Evolutionary conservation across 2,113 vertebrate genomes (phyloP), one percentile per base, ranked within the genome.

Genomic region (Donacobius atricapilla): DNA sequence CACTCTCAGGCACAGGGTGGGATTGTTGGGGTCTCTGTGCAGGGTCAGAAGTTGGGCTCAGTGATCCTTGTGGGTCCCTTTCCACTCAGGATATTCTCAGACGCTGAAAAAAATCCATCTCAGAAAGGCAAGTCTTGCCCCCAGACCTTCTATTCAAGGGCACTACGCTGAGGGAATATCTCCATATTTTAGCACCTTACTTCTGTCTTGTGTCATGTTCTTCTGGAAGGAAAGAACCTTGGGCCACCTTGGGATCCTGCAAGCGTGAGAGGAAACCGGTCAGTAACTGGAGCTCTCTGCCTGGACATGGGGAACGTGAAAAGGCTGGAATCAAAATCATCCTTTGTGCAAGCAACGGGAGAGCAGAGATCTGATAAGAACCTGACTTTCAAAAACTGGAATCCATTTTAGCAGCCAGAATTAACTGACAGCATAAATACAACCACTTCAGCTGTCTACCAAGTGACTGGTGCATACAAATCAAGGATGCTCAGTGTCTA

Each of bases 381-480:
- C 19, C 73, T 27, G 33, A n/a, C 68, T 95, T 91, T 39, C 30
- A 37, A 70, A 83, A 88, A 30, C 37, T 18, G 3, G 58, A 60
- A 93, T 87, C 58, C 18, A 42, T 64, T 93, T 93, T 22, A 87
- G 72, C 69, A 96, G 73, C n/a, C 81, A 91, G 71, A 88, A 91
- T 95, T 93, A 95, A 93, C 44, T 92, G 92, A 93, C 76, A 93
- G 83, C 79, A 45, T 70, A 81, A 75, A 90, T 56, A 48, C 88
- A 94, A 73, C 76, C 51, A 88, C 68, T 93, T 80, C 60, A 68
- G 64, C 86, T 95, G 76, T 83, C 90, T 92, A 83, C 44, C 90
- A 64, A 88, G 82, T 53, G 86, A 71, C 79, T 90, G 85, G 71
- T 77, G 90, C 96, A 94, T 93, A 81, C 88, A 90, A 92, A 96